These are phyloP conservation scores for Mycteria americana DNA, from an alignment of 2,797 vertebrate genomes.

Conservation along the genomic window DNA sequence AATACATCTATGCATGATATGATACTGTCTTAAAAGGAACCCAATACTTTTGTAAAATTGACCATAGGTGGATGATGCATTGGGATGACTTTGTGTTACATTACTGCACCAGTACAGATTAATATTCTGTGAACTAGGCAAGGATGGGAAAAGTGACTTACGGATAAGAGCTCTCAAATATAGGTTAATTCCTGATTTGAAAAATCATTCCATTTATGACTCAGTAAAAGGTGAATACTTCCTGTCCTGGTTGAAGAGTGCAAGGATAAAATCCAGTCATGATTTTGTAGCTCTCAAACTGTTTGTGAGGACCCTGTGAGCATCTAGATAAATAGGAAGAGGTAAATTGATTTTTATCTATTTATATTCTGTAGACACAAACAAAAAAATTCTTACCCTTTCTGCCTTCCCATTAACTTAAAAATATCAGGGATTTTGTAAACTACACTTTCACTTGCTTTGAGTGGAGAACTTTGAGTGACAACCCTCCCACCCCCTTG, in stretches of 20 bases:
- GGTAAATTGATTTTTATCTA: not conserved
- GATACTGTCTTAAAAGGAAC: not conserved
- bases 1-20: not conserved
- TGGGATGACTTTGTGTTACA: not conserved
- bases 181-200: not conserved
- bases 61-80: not conserved
- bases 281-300: not conserved
- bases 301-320: not conserved
- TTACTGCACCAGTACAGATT: not conserved
- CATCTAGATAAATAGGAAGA: not conserved
- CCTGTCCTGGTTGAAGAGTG: not conserved
- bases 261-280: not conserved
- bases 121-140: not conserved
- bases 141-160: not conserved
- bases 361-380: not conserved
- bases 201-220: not conserved
- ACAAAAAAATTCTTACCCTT: not conserved
- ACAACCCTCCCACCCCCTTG: fast-evolving
- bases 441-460: not conserved
- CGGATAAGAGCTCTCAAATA: not conserved
- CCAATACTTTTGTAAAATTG: not conserved
- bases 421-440: not conserved
- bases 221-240: not conserved
- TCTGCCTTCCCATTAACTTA: not conserved
- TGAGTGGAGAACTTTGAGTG: not conserved